Evolutionary conservation across 2,888 invertebrate genomes (phyloP).

Genomic region (Carterocephalus palaemon): DNA sequence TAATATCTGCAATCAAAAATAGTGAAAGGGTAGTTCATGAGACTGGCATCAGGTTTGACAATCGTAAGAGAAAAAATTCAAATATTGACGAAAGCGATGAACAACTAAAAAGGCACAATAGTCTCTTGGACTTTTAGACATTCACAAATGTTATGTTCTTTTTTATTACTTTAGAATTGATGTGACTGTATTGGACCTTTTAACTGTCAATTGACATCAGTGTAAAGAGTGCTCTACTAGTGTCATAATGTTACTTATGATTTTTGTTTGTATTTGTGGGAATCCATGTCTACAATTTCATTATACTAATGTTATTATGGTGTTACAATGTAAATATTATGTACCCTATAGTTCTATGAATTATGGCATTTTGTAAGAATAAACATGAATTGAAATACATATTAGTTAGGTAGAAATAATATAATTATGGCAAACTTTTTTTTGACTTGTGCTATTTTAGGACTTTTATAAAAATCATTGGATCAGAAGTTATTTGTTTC

Average conservation of each 20-base stretch:
- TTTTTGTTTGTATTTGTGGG: constrained; percentile 10
- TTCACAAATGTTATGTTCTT: constrained; percentile 17
- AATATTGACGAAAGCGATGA: constrained; percentile 51
- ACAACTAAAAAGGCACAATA: constrained; percentile 56
- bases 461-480: too few species aligned
- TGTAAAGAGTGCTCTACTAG: constrained; percentile 8
- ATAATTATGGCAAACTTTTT: too few species aligned
- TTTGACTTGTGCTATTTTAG: too few species aligned
- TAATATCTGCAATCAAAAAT: constrained; percentile 68
- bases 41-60: constrained; percentile 66
- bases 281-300: constrained; percentile 8
- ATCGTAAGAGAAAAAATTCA: constrained; percentile 62
- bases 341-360: too few species aligned
- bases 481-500: too few species aligned
- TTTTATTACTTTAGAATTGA: constrained; percentile 3
- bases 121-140: constrained; percentile 29
- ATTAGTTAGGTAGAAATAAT: too few species aligned
- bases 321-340: too few species aligned
- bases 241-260: constrained; percentile 1
- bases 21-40: constrained; percentile 70
- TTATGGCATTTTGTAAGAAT: background rate
- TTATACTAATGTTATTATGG: constrained; percentile 6
- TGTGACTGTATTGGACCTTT: constrained; percentile 1
- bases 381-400: too few species aligned
- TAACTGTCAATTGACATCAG: constrained; percentile 2